Conservation (phyloP, 2,113 vertebrate genomes). For the Psilopsiagon aymara region DNA sequence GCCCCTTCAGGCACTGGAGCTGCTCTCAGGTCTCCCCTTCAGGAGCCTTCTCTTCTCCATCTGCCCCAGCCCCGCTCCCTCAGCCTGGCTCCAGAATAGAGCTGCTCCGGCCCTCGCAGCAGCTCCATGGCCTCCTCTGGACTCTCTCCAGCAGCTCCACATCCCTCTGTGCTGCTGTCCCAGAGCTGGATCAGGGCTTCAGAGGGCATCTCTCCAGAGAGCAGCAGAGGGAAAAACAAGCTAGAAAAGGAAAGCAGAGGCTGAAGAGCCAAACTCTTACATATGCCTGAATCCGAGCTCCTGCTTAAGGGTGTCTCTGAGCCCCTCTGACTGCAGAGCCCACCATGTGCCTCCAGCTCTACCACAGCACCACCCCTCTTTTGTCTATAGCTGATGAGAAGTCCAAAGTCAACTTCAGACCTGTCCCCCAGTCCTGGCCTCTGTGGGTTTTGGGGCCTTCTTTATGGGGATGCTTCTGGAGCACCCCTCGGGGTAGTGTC, state of each 20-base stretch:
- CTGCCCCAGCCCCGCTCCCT: too few relatives aligned
- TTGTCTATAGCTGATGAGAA: not conserved
- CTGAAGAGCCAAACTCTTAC: not conserved
- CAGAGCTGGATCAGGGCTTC: not conserved
- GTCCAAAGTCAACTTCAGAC: not conserved
- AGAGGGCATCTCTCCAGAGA: not conserved
- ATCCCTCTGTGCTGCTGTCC: not conserved
- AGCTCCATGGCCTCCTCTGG: not conserved
- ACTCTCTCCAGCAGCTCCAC: not conserved
- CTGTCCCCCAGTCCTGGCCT: too few relatives aligned
- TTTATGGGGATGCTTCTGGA: not conserved
- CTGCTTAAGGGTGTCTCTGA: not conserved
- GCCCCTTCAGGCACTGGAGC: too few relatives aligned
- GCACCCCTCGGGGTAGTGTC: too few relatives aligned
- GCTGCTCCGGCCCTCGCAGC: too few relatives aligned
- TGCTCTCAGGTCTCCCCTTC: too few relatives aligned
- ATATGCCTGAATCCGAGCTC: not conserved
- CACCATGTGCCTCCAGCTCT: accelerated
- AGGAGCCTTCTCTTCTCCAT: too few relatives aligned
- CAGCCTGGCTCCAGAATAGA: too few relatives aligned
- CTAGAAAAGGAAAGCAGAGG: not conserved
- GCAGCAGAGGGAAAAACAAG: not conserved
- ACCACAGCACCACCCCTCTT: not conserved
- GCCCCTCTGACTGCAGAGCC: not conserved
- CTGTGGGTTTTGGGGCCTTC: not conserved